Evolutionary conservation across 2,888 invertebrate genomes (phyloP).

Genomic region (Mechanitis messenoides): DNA sequence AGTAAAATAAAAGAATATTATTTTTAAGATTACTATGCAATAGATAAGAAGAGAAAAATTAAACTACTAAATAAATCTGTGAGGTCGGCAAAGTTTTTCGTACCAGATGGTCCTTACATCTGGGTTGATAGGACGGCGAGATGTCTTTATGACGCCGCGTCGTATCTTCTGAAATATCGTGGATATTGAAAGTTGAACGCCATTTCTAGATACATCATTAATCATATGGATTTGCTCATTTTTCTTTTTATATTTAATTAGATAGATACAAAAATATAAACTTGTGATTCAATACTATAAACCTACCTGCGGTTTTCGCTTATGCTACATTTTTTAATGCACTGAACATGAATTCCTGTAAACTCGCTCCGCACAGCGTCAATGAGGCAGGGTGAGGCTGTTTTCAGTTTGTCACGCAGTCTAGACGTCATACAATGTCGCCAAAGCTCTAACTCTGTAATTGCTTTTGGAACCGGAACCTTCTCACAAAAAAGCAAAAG

Average conservation of each 20-base stretch:
- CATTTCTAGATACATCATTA: too few species aligned
- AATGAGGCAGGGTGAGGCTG: background rate
- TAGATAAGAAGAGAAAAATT: background rate
- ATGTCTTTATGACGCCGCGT: conserved; percentile 25
- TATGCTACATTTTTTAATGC: too few species aligned
- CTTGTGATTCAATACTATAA: too few species aligned
- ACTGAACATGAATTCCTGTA: too few species aligned
- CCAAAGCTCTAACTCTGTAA: conserved; percentile 25
- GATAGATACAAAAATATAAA: too few species aligned
- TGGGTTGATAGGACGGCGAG: conserved; percentile 11
- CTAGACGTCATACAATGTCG: conserved; percentile 25
- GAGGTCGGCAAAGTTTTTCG: conserved; percentile 17
- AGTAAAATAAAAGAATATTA: too few species aligned
- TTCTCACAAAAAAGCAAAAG: conserved; percentile 26
- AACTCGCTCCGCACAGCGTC: too few species aligned
- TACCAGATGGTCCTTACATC: conserved; percentile 7
- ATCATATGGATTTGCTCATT: too few species aligned
- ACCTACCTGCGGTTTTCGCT: too few species aligned
- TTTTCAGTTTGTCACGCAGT: conserved; percentile 13
- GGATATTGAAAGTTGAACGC: conserved; percentile 1
- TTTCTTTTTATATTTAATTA: too few species aligned
- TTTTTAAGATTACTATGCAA: background rate
- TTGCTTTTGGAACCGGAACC: conserved; percentile 28
- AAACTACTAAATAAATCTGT: conserved; percentile 16
- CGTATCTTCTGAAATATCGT: conserved; percentile 17